Percentiles rank a stretch among this genome's conserved stretches.
phyloP scores from a whole-genome alignment of 2,113 vertebrate genomes.

The Genyomyrus donnyi region DNA sequence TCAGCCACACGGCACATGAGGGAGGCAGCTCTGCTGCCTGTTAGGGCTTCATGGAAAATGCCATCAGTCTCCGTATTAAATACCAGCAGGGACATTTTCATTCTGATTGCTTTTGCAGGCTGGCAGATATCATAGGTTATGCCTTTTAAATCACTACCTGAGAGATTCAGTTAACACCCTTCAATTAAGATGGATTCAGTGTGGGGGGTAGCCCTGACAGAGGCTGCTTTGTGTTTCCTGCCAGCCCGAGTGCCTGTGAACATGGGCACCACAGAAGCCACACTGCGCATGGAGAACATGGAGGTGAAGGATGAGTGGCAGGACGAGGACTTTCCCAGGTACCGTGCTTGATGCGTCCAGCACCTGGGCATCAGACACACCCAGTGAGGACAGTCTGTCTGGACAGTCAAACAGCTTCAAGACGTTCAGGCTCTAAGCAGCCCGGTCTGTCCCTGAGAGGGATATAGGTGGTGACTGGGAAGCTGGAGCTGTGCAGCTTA shows the following conservation, averaged over 20 bases:
- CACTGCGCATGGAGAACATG: conserved; percentile 79
- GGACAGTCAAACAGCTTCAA: neutral
- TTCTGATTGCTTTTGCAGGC: neutral
- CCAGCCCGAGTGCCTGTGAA: conserved; percentile 28
- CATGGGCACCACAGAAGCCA: conserved; percentile 84
- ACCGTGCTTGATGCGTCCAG: neutral
- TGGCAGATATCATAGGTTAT: neutral
- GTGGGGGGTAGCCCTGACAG: neutral
- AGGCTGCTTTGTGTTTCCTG: conserved; percentile 22
- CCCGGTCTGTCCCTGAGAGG: neutral
- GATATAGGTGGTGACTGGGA: neutral
- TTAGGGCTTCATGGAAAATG: neutral
- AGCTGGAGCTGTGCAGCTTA: neutral
- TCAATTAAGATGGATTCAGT: neutral
- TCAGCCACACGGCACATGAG: neutral
- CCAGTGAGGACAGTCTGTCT: neutral
- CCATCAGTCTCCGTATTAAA: neutral
- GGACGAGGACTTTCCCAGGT: conserved; percentile 84
- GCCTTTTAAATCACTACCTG: neutral
- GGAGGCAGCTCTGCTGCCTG: neutral
- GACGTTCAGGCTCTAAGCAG: neutral
- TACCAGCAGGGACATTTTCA: neutral
- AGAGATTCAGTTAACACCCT: neutral
- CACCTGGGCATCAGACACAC: neutral
- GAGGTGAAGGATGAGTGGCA: conserved; percentile 89